A percentile compares a stretch with the other conserved stretches of the same genome.
Evolutionary conservation across 2,888 invertebrate genomes (phyloP).

Genomic region (Agrochola macilenta): DNA sequence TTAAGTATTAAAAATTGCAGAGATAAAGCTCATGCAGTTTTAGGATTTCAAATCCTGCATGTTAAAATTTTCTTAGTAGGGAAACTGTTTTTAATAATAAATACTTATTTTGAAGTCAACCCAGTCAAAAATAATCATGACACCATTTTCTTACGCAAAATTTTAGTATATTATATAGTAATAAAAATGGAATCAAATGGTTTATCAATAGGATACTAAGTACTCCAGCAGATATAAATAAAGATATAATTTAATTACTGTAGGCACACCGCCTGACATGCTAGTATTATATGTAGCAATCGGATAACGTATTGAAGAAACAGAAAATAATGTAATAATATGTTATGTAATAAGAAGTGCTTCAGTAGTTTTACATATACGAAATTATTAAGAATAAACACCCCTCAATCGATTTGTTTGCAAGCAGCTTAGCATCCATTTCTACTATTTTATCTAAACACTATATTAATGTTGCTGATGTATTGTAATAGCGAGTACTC

Average conservation of each 20-base stretch:
- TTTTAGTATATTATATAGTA: constrained; percentile 3
- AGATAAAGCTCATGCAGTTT: no score
- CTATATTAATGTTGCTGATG: no score
- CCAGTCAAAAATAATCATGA: neutral
- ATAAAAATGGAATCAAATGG: neutral
- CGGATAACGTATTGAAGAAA: constrained; percentile 16
- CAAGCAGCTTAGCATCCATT: no score
- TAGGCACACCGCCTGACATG: neutral
- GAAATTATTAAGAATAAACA: no score
- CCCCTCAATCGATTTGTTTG: no score
- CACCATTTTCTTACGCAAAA: neutral
- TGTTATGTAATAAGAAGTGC: neutral
- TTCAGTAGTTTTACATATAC: neutral
- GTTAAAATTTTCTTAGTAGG: neutral
- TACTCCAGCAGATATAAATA: constrained; percentile 18
- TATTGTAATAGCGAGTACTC: no score
- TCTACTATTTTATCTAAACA: no score
- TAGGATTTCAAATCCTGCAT: neutral
- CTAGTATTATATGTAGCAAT: constrained; percentile 20
- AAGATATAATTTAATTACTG: neutral
- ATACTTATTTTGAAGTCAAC: neutral
- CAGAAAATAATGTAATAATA: constrained; percentile 4
- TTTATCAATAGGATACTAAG: constrained; percentile 16
- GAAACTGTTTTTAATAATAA: neutral
- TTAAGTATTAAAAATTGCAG: neutral